Evolutionary conservation across 2,797 vertebrate genomes (phyloP).

Genomic region (Hyperoplus immaculatus): DNA sequence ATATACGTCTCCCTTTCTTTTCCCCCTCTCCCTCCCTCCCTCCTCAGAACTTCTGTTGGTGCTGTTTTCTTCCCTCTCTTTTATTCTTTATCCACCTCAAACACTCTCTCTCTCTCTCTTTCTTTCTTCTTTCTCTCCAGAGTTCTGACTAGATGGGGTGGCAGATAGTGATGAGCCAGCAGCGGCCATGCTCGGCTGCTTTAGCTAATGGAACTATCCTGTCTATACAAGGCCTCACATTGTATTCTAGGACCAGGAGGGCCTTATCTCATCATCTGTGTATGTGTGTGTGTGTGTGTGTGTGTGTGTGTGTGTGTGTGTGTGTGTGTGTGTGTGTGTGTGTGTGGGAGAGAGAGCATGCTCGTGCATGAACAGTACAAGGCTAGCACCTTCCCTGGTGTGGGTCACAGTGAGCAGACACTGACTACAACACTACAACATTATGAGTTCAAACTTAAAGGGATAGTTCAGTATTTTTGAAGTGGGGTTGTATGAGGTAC

Average conservation of each 20-base stretch:
- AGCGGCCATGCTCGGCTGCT: slow-evolving; percentile 77
- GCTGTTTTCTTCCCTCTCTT: slow-evolving; percentile 41
- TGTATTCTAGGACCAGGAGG: slow-evolving; percentile 57
- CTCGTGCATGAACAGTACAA: background rate
- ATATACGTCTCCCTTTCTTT: slow-evolving; percentile 52
- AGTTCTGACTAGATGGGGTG: slow-evolving; percentile 63
- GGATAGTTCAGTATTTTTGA: no score
- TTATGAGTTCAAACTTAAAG: background rate
- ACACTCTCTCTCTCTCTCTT: slow-evolving; percentile 18
- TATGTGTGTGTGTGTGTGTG: slow-evolving; percentile 31
- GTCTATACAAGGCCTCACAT: slow-evolving; percentile 78
- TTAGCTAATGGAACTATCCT: slow-evolving; percentile 81
- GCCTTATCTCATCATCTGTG: slow-evolving; percentile 66
- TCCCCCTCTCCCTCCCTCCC: background rate
- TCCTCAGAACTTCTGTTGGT: slow-evolving; percentile 38
- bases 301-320: slow-evolving; percentile 25
- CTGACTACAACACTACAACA: no score
- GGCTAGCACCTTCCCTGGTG: slow-evolving; percentile 8
- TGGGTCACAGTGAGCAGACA: background rate
- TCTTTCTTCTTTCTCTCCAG: slow-evolving; percentile 24
- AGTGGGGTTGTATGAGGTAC: no score
- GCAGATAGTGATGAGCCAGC: slow-evolving; percentile 83
- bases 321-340: background rate
- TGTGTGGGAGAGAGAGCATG: background rate
- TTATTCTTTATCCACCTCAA: slow-evolving; percentile 36